phyloP scores from a whole-genome alignment of 2,888 invertebrate species.

The Crepidodera aurea region DNA sequence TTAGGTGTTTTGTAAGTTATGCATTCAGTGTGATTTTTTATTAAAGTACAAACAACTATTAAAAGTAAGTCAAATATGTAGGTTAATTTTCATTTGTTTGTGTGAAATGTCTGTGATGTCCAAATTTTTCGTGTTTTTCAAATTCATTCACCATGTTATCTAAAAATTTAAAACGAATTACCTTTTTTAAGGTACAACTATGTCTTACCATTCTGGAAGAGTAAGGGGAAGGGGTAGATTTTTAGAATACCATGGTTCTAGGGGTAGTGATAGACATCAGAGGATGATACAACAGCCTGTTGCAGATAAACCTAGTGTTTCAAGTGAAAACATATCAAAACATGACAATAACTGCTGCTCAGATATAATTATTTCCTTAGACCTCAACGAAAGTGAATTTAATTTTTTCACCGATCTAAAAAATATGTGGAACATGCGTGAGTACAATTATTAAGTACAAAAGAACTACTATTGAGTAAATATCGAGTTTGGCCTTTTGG shows the following conservation, averaged over 20 bases:
- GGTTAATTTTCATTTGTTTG: slow-evolving; percentile 8
- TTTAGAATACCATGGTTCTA: slow-evolving; percentile 33
- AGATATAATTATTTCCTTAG: slow-evolving; percentile 60
- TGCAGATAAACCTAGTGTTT: slow-evolving; percentile 28
- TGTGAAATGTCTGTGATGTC: slow-evolving; percentile 12
- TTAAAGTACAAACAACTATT: slow-evolving; percentile 20
- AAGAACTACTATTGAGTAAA: too few relatives aligned
- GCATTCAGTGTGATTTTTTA: slow-evolving; percentile 14
- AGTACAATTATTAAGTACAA: slow-evolving; percentile 36
- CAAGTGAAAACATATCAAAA: slow-evolving; percentile 47
- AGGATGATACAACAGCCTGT: slow-evolving; percentile 16
- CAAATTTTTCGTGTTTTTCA: slow-evolving; percentile 10
- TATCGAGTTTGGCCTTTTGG: too few relatives aligned
- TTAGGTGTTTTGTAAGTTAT: slow-evolving; percentile 5
- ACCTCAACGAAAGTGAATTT: slow-evolving; percentile 59
- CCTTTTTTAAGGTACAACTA: slow-evolving; percentile 32
- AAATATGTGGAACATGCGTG: slow-evolving; percentile 52
- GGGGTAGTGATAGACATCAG: slow-evolving; percentile 27
- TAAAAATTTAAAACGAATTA: background rate
- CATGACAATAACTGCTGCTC: slow-evolving; percentile 54
- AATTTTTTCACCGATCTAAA: slow-evolving; percentile 63
- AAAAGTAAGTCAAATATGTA: slow-evolving; percentile 21
- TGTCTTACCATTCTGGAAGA: slow-evolving; percentile 43
- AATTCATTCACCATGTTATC: background rate
- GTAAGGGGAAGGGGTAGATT: slow-evolving; percentile 46